Conservation (phyloP, 2,797 vertebrate genomes). For the Pipistrellus pygmaeus region DNA sequence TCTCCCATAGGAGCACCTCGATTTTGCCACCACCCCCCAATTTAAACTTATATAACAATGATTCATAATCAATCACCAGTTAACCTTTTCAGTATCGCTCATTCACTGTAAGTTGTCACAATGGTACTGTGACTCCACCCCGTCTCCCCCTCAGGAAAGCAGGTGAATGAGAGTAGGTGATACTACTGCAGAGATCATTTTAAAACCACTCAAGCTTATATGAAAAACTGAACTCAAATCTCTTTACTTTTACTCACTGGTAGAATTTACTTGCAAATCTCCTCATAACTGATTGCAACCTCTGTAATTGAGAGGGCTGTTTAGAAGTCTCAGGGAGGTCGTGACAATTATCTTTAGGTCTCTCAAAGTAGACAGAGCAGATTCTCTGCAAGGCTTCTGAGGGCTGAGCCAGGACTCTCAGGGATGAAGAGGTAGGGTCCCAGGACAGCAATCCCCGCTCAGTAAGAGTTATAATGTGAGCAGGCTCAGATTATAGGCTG, state of each 20-base stretch:
- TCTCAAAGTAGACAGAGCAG: neutral
- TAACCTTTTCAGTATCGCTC: neutral
- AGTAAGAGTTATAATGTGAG: neutral
- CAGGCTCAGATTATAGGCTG: no score
- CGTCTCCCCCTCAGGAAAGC: neutral
- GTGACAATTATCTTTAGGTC: neutral
- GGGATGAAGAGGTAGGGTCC: neutral
- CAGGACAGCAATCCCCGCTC: neutral
- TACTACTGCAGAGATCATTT: neutral
- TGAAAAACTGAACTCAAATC: conserved; percentile 26
- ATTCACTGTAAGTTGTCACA: neutral
- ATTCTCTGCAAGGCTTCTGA: neutral
- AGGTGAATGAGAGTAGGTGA: neutral
- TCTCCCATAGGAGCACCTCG: neutral
- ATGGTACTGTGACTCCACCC: neutral
- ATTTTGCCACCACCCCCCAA: neutral
- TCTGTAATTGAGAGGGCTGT: neutral
- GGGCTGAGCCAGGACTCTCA: neutral
- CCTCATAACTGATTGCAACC: neutral
- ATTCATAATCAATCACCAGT: neutral
- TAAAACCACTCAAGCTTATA: neutral
- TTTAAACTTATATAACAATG: neutral
- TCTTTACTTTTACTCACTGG: neutral
- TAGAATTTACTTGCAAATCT: neutral
- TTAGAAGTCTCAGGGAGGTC: neutral